A percentile compares a stretch with the other conserved stretches of the same genome.
Conservation (phyloP, 2,797 vertebrate species). For the Pachyuromys duprasi region DNA sequence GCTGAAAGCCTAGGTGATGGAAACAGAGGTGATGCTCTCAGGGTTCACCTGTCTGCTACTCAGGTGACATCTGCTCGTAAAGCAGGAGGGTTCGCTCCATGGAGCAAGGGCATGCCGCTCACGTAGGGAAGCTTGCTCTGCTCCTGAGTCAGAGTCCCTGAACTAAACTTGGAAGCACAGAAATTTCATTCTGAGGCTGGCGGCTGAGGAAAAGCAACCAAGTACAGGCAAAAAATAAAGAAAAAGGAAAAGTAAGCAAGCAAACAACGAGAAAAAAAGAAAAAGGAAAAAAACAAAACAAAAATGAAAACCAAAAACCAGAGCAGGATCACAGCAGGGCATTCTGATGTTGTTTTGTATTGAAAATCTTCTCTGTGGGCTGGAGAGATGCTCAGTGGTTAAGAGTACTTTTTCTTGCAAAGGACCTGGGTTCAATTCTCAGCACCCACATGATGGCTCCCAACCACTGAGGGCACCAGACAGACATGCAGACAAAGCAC, state of each 20-base stretch:
- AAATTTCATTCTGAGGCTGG: not conserved
- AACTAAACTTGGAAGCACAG: not conserved
- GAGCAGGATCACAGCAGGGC: not conserved
- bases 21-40: constrained; percentile 70
- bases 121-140: constrained; percentile 8
- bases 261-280: not conserved
- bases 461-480: not conserved
- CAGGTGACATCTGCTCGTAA: constrained; percentile 61
- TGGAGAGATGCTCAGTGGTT: not conserved
- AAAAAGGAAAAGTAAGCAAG: not conserved
- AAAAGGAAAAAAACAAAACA: too few species aligned
- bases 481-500: not conserved
- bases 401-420: not conserved
- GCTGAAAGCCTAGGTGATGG: constrained; percentile 73
- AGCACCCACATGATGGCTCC: too few species aligned
- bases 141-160: constrained; percentile 32
- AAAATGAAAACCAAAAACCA: not conserved
- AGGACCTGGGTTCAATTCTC: not conserved
- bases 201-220: constrained; percentile 12
- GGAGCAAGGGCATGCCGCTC: constrained; percentile 35
- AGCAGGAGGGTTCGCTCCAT: constrained; percentile 62
- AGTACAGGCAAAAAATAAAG: not conserved
- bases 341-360: not conserved
- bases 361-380: not conserved
- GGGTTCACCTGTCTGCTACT: constrained; percentile 71